Conservation (phyloP, 2,888 invertebrate genomes). For the Ceraclea dissimilis region DNA sequence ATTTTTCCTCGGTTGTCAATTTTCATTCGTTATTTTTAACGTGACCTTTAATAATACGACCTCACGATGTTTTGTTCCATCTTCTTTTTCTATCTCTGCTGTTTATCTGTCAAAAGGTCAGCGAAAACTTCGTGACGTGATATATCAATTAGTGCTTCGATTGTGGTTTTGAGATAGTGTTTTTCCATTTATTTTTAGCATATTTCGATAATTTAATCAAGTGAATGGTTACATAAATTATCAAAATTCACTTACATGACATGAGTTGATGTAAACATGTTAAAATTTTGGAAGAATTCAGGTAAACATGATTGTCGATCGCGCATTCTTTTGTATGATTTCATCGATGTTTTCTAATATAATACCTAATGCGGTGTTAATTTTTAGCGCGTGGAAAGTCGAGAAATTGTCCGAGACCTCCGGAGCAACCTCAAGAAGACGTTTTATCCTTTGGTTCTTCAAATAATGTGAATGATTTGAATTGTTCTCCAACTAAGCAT, state of each 20-base stretch:
- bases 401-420: constrained; percentile 45
- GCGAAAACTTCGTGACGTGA: constrained; percentile 18
- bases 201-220: not conserved
- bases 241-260: constrained; percentile 17
- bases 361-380: not conserved
- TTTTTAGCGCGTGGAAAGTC: constrained; percentile 44
- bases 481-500: not conserved
- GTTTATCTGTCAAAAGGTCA: constrained; percentile 25
- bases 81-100: constrained; percentile 14
- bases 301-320: constrained; percentile 38
- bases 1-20: no score
- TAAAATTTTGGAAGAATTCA: constrained; percentile 72
- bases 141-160: constrained; percentile 8
- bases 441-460: constrained; percentile 5
- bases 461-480: not conserved
- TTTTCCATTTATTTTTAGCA: not conserved
- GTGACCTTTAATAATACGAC: not conserved
- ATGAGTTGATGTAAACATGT: constrained; percentile 50
- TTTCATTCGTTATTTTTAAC: no score
- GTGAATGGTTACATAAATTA: no score
- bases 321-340: not conserved
- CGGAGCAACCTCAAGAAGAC: constrained; percentile 31
- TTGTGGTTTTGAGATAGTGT: not conserved
- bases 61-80: not conserved
- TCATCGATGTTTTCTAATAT: no score